Evolutionary conservation across 1,140 invertebrate species (phyloP), one percentile per base, ranked within the genome.

Genomic region (Drosophila watanabei): DNA sequence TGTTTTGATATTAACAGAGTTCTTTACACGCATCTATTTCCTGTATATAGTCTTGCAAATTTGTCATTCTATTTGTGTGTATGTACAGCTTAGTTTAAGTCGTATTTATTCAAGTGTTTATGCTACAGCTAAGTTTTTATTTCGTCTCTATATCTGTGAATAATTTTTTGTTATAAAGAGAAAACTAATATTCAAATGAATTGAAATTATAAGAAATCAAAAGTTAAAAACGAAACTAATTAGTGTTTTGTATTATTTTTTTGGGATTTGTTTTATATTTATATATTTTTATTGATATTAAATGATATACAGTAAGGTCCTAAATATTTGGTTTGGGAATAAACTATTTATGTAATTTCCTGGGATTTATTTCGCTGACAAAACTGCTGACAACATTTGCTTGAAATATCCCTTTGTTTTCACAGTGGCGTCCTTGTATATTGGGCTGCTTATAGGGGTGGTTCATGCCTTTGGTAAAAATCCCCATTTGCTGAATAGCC

Each of bases 21-120:
- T 75, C 63, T 41, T 52, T 52, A 66, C 30, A 59, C 35, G 8
- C 33, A 5, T 39, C 14, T 57, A 65, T 58, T 75, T 65, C 20
- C 18, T 75, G 48, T 68, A 68, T 8, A 68, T 68, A 68, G 32
- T 39, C 32, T 68, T 13, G 32, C 37, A 54, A 54, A 54, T 69
- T 46, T 35, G 9, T 24, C 52, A 37, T 39, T 51, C 10, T 18
- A 41, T 16, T 28, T 43, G 39, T 66, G 62, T 57, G 54, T 57
- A 1, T 56, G 52, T 65, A 77, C 59, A 66, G 45, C 4, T 20
- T 61, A 56, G 30, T 56, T 41, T 61, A 57, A 61, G 51, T 57
- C 66, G 63, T 79, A 89, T 88, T 85, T 85, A 79, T 90, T 81
- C 65, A 81, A 85, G 77, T 84, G 54, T 85, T 79, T 73, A 37